Conservation (phyloP, 2,888 invertebrate species). For the Xylophagus ater region DNA sequence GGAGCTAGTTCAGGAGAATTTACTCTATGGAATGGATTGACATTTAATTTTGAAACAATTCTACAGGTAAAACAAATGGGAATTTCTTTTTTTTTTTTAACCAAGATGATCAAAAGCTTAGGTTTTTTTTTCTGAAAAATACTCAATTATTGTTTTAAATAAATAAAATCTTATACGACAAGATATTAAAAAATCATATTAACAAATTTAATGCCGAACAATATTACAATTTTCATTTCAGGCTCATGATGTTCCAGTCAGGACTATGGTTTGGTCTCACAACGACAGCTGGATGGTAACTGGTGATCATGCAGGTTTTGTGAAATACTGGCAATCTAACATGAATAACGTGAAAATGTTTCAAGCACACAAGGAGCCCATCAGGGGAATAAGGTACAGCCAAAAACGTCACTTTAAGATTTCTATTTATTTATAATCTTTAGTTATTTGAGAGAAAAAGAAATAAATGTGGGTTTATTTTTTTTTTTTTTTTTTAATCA, state of each 20-base stretch:
- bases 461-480: constrained; percentile 10
- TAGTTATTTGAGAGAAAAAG: too few species aligned
- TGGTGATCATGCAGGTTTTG: constrained; percentile 95
- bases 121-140: too few species aligned
- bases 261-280: constrained; percentile 99
- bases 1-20: constrained; percentile 99
- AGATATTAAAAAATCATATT: neutral
- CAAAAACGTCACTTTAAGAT: constrained; percentile 22
- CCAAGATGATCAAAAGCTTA: too few species aligned
- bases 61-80: constrained; percentile 77
- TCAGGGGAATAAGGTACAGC: constrained; percentile 91
- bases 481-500: constrained; percentile 7
- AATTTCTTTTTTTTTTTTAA: too few species aligned
- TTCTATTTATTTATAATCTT: constrained; percentile 16
- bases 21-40: constrained; percentile 98
- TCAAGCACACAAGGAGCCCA: constrained; percentile 99
- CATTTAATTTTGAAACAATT: constrained; percentile 99
- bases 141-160: neutral
- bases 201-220: neutral
- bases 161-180: neutral
- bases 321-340: constrained; percentile 99
- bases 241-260: constrained; percentile 99
- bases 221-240: constrained; percentile 37
- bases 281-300: constrained; percentile 99
- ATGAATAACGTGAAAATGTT: constrained; percentile 99